Evolutionary conservation across 2,113 vertebrate genomes (phyloP).

Genomic region (Anthoscopus minutus): DNA sequence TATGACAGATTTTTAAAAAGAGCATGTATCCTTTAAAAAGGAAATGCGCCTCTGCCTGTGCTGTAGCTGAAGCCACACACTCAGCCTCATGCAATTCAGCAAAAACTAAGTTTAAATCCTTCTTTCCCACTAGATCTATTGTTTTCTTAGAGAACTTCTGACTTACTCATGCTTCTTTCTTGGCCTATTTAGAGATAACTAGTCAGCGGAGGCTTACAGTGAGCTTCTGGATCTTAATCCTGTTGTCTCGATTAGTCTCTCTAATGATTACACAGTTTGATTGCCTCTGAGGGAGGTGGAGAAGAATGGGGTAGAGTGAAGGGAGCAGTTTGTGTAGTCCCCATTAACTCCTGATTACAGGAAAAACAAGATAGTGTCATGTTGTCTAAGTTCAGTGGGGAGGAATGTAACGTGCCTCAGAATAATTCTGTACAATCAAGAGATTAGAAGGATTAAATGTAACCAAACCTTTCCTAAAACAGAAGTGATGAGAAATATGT

Average conservation of each 20-base stretch:
- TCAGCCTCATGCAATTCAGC: neutral
- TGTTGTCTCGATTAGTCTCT: conserved; percentile 17
- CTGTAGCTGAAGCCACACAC: neutral
- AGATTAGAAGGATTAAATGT: conserved; percentile 1
- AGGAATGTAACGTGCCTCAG: neutral
- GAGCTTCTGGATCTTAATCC: conserved; percentile 43
- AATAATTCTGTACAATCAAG: conserved; percentile 31
- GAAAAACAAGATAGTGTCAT: conserved; percentile 37
- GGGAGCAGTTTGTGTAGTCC: neutral
- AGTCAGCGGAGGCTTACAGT: neutral
- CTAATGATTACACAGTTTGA: conserved; percentile 45
- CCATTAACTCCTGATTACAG: conserved; percentile 9
- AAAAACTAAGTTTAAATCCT: neutral
- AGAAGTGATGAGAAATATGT: neutral
- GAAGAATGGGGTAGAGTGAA: neutral
- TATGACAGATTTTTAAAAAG: neutral
- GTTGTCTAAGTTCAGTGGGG: neutral
- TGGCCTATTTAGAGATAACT: neutral
- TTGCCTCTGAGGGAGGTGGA: conserved; percentile 49
- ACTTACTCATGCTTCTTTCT: neutral
- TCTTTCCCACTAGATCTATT: neutral
- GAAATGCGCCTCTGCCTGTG: neutral
- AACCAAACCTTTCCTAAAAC: conserved; percentile 1
- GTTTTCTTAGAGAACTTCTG: conserved; percentile 18
- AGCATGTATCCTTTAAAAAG: neutral